phyloP scores from a whole-genome alignment of 2,888 invertebrate genomes.

The Eupithecia insigniata region DNA sequence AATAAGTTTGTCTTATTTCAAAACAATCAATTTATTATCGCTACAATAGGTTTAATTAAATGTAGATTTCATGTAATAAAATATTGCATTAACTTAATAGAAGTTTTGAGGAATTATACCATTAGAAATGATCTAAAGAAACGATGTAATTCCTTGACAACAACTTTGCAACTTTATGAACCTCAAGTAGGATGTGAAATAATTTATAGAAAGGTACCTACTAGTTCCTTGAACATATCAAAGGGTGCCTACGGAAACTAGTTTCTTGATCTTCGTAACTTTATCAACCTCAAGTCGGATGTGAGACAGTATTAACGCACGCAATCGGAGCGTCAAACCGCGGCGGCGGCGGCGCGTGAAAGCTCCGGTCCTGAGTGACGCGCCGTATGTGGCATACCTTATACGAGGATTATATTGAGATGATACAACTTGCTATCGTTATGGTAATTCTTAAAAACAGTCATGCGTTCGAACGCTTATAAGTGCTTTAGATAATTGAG shows the following conservation, averaged over 20 bases:
- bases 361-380: slow-evolving; percentile 65
- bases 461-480: too few species aligned
- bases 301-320: background rate
- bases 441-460: too few species aligned
- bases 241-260: background rate
- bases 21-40: too few species aligned
- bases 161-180: background rate
- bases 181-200: background rate
- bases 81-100: background rate
- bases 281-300: slow-evolving; percentile 7
- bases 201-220: background rate
- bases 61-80: background rate
- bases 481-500: too few species aligned
- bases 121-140: background rate
- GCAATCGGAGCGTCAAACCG: slow-evolving; percentile 34
- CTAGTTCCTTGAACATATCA: background rate
- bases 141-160: background rate
- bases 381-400: slow-evolving; percentile 53
- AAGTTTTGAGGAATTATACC: background rate
- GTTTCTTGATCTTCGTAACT: slow-evolving; percentile 6
- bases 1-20: too few species aligned
- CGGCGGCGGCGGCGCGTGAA: slow-evolving; percentile 56
- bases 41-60: background rate
- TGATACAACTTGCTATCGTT: slow-evolving; percentile 33
- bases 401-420: slow-evolving; percentile 46